Conservation (phyloP, 2,797 vertebrate species). For the Acanthopagrus latus region DNA sequence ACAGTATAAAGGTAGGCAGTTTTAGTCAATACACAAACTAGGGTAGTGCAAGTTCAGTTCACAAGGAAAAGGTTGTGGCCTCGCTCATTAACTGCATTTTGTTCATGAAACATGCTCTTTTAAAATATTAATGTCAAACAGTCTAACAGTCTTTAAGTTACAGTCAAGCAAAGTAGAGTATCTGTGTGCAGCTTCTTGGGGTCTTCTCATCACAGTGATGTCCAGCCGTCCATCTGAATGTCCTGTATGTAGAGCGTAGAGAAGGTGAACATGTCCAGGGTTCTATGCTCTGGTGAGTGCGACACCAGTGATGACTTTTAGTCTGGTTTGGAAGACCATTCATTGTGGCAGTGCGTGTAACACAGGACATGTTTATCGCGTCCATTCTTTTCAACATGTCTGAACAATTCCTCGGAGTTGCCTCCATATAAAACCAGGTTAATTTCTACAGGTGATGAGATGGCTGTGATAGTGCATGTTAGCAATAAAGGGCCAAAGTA, state of each 20-base stretch:
- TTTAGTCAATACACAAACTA: background rate
- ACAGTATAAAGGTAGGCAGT: background rate
- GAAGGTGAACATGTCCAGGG: background rate
- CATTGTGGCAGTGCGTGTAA: background rate
- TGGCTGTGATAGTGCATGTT: too few species aligned
- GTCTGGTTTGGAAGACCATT: background rate
- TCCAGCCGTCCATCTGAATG: background rate
- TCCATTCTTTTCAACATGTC: too few species aligned
- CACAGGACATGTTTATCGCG: too few species aligned
- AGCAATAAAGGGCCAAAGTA: background rate
- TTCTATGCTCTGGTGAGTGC: background rate
- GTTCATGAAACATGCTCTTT: background rate
- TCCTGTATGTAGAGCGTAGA: background rate
- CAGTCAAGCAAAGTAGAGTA: too few species aligned
- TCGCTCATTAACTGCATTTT: background rate
- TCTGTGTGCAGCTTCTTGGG: background rate
- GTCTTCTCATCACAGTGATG: background rate
- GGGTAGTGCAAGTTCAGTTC: too few species aligned
- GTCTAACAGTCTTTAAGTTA: background rate
- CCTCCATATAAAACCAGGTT: background rate
- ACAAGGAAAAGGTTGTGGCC: background rate
- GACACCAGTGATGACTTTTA: too few species aligned
- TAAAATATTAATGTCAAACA: background rate
- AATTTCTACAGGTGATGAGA: background rate
- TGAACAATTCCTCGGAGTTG: too few species aligned